Evolutionary conservation across 2,113 vertebrate species (phyloP).

Genomic region (Aegithalos caudatus): DNA sequence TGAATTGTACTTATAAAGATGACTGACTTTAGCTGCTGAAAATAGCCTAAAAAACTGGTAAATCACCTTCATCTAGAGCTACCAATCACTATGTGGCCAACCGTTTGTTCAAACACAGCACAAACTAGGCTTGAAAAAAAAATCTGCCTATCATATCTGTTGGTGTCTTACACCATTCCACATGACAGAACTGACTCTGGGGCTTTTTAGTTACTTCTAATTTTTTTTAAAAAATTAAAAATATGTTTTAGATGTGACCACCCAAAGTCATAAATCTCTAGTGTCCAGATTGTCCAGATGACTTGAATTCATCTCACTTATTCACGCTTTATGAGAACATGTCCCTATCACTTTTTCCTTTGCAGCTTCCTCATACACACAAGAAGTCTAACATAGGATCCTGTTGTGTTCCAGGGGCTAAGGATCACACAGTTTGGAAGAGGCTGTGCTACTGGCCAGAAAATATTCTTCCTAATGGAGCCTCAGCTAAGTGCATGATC

Average conservation of each 20-base stretch:
- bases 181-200: not conserved
- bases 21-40: not conserved
- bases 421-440: not conserved
- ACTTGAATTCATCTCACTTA: not conserved
- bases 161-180: not conserved
- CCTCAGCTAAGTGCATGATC: not conserved
- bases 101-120: not conserved
- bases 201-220: rapidly evolving
- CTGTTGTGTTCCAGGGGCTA: not conserved
- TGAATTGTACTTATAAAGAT: not conserved
- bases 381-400: rapidly evolving
- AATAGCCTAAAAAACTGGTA: not conserved
- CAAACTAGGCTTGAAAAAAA: not conserved
- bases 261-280: not conserved
- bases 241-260: not conserved
- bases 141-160: not conserved
- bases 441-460: not conserved
- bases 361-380: not conserved
- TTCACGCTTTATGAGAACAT: not conserved
- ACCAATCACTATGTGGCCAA: not conserved
- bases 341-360: not conserved
- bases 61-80: not conserved
- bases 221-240: not conserved
- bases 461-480: not conserved
- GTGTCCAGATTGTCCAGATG: not conserved